Base-by-base conservation (phyloP, 2,797 vertebrate species). In the Sebastiscus albofasciatus region DNA sequence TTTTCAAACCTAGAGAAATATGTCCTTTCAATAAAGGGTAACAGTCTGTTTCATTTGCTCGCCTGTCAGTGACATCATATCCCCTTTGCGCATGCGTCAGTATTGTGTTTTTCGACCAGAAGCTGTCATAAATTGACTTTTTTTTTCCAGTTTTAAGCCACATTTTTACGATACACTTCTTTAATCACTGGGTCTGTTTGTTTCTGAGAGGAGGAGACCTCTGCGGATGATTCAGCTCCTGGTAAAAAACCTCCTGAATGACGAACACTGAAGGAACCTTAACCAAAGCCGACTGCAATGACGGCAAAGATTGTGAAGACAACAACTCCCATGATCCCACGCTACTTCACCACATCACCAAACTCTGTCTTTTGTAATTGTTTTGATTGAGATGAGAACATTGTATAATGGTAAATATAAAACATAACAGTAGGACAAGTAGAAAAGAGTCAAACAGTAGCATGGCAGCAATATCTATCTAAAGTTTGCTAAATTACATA, bases 1-100 rank as follows among this genome's bases (percentile, higher is more conserved):
- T 49, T 49, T 49, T 49, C 46, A 49, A 20, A 49, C 46, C 18
- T 49, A 49, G 46, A 49, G 18, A 49, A 49, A 8, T 49, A 49
- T 49, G 18, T 49, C 18, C 20, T 49, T 20, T 49, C 18, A 46
- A 46, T 49, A 18, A 20, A 20, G 16, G 46, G 46, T 20, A 49
- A 0, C 46, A 4, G 46, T 0, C 46, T 4, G 46, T 49, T 49
- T 49, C 46, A 49, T n/a, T 20, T 49, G 0, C 0, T 20, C 18
- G 18, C 18, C 46, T n/a, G 46, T 49, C 46, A 49, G 46, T 0
- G 14, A 14, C 58, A 18, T 29, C 58, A 18, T 31, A 60, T 60
- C 16, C 16, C 58, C 27, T 60, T 60, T 60, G 27, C 16, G 16
- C 58, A 20, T 31, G 14, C 8, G 27, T 31, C 58, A 31, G 14